Conservation (phyloP, 2,113 vertebrate genomes). For the Tringa solitaria region DNA sequence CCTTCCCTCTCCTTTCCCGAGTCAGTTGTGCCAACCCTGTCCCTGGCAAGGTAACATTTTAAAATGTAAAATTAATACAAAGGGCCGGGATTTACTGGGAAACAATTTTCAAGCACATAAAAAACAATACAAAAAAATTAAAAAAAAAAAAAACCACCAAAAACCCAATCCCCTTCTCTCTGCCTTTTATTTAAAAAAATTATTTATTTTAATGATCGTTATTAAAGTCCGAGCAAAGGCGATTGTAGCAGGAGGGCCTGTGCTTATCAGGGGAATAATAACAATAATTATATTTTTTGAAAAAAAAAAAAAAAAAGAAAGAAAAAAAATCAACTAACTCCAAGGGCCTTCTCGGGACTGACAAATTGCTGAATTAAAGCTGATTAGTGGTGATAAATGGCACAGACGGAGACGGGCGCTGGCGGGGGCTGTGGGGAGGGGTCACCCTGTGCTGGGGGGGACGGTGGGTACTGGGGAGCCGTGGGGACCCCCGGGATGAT, state of each 20-base stretch:
- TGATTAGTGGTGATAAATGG: slow-evolving; percentile 55
- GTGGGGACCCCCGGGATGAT: not conserved
- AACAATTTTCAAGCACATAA: slow-evolving; percentile 39
- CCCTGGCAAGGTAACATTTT: slow-evolving; percentile 72
- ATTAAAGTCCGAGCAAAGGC: slow-evolving; percentile 40
- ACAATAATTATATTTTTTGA: slow-evolving; percentile 3
- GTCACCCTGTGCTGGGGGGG: not conserved
- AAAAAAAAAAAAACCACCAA: not conserved
- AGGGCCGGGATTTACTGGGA: slow-evolving; percentile 44
- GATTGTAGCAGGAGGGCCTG: not conserved
- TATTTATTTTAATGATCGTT: slow-evolving; percentile 46
- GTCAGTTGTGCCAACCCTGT: slow-evolving; percentile 66
- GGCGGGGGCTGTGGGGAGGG: accelerated
- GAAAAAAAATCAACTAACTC: not conserved
- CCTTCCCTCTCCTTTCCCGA: slow-evolving; percentile 53
- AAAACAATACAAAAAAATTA: not conserved
- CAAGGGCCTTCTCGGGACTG: not conserved
- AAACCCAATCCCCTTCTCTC: not conserved
- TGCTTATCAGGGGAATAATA: not conserved
- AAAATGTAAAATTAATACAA: slow-evolving; percentile 70
- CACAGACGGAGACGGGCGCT: not conserved
- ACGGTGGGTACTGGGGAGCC: not conserved
- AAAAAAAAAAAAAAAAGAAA: not conserved
- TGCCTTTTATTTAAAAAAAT: slow-evolving; percentile 1
- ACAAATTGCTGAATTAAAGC: slow-evolving; percentile 60